phyloP scores from a whole-genome alignment of 2,888 invertebrate genomes.

The Dolichomitus sp. region DNA sequence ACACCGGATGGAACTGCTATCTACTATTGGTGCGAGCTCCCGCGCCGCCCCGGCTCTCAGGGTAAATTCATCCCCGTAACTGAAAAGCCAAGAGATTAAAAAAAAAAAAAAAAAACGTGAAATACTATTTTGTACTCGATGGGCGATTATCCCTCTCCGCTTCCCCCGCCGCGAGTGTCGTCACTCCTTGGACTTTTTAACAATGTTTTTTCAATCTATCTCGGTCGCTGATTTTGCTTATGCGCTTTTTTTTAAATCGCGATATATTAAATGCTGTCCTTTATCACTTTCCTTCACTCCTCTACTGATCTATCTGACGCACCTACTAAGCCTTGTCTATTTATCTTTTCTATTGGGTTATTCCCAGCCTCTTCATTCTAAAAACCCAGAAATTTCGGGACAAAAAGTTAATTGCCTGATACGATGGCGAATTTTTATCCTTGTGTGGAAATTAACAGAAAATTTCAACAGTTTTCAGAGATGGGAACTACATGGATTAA shows the following conservation, averaged over 20 bases:
- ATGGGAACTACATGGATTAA: no score
- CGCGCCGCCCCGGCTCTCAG: conserved; percentile 87
- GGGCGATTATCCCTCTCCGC: conserved; percentile 62
- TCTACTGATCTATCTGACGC: not conserved
- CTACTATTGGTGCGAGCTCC: conserved; percentile 95
- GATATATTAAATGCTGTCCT: conserved; percentile 8
- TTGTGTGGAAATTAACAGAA: not conserved
- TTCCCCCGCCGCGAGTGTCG: conserved; percentile 63
- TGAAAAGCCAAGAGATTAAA: conserved; percentile 43
- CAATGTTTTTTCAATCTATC: not conserved
- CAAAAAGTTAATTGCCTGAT: not conserved
- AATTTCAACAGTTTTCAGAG: no score
- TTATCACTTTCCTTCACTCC: conserved; percentile 3
- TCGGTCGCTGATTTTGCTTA: conserved; percentile 18
- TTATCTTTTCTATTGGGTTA: not conserved
- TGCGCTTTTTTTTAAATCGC: conserved; percentile 12
- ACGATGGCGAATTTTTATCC: not conserved
- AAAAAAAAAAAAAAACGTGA: conserved; percentile 7
- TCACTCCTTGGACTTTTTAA: conserved; percentile 54
- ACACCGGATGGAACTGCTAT: conserved; percentile 95
- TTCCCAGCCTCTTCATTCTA: not conserved
- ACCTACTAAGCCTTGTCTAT: not conserved
- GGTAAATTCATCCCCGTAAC: conserved; percentile 80
- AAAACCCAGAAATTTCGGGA: not conserved
- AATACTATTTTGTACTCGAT: conserved; percentile 32